Percentiles rank a stretch among this genome's conserved stretches.
Evolutionary conservation across 2,888 invertebrate species (phyloP).

Genomic region (Drosophila anceps): DNA sequence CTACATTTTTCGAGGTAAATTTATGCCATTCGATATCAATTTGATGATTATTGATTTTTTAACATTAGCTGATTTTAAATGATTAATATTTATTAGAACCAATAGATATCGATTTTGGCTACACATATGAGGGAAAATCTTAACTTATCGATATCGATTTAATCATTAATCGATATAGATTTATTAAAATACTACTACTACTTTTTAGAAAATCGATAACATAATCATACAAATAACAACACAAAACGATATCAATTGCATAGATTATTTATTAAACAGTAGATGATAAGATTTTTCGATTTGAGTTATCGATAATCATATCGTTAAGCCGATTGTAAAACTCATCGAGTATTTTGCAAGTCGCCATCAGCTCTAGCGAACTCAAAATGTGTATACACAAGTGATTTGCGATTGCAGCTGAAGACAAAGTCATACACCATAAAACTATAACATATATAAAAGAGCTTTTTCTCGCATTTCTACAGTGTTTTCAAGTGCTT

Average conservation of each 20-base stretch:
- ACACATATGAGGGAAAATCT: too few relatives aligned
- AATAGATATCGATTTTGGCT: too few relatives aligned
- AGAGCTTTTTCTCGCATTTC: not conserved
- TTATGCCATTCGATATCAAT: not conserved
- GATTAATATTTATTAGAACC: not conserved
- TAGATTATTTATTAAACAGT: too few relatives aligned
- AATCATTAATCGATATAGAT: not conserved
- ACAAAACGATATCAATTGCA: not conserved
- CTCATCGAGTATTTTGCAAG: not conserved
- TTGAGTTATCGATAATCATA: not conserved
- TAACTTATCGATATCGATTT: too few relatives aligned
- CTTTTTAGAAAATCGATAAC: not conserved
- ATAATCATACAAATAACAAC: not conserved
- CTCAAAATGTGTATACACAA: not conserved
- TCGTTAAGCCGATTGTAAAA: not conserved
- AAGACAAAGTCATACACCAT: not conserved
- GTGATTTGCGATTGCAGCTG: slow-evolving; percentile 3
- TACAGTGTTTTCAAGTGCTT: not conserved
- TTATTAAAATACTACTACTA: not conserved
- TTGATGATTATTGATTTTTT: too few relatives aligned
- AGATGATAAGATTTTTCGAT: too few relatives aligned
- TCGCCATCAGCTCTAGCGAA: not conserved
- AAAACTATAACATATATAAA: not conserved
- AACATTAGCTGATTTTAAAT: too few relatives aligned
- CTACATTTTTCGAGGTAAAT: not conserved